Evolutionary conservation across 37 sponge, comb jelly and placozoan genomes (phyloP).

Genomic region (Cliona cf. orientalis): DNA sequence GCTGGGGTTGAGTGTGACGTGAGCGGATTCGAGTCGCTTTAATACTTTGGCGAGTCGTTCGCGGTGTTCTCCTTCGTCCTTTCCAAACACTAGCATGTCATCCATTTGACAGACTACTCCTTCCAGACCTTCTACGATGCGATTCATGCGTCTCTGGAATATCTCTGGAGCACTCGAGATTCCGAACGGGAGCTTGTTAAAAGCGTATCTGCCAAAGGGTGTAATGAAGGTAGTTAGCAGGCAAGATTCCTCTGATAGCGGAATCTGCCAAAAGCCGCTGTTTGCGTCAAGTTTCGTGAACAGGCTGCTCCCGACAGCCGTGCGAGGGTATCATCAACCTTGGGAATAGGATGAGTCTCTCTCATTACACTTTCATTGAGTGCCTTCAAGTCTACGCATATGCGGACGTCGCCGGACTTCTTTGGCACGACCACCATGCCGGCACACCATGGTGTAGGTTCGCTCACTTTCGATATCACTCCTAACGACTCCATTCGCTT

Average conservation of each 20-base stretch:
- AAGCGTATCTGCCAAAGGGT: slow-evolving; percentile 7
- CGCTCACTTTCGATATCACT: slow-evolving; percentile 49
- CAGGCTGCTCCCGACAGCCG: slow-evolving; percentile 50
- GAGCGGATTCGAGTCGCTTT: slow-evolving; percentile 11
- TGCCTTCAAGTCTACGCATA: slow-evolving; percentile 57
- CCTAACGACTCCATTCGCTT: slow-evolving; percentile 54
- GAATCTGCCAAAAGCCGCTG: slow-evolving; percentile 66
- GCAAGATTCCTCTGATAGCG: too few relatives aligned
- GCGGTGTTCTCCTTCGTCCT: slow-evolving; percentile 35
- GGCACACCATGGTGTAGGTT: slow-evolving; percentile 65
- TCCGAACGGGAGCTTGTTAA: slow-evolving; percentile 29
- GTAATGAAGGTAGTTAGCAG: slow-evolving; percentile 24
- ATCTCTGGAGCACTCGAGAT: slow-evolving; percentile 29
- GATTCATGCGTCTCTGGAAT: slow-evolving; percentile 48
- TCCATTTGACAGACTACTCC: slow-evolving; percentile 48
- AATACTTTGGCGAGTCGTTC: slow-evolving; percentile 4
- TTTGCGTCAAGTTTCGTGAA: slow-evolving; percentile 66
- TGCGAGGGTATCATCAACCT: slow-evolving; percentile 62
- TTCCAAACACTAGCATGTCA: too few relatives aligned
- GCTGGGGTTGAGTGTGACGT: slow-evolving; percentile 46
- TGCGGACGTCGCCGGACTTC: slow-evolving; percentile 37
- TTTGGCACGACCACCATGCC: slow-evolving; percentile 67
- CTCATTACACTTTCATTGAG: slow-evolving; percentile 54
- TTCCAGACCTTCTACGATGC: slow-evolving; percentile 27
- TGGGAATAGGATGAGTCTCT: slow-evolving; percentile 50